phyloP scores from a whole-genome alignment of 2,888 invertebrate species.

The Plagodis dolabraria region DNA sequence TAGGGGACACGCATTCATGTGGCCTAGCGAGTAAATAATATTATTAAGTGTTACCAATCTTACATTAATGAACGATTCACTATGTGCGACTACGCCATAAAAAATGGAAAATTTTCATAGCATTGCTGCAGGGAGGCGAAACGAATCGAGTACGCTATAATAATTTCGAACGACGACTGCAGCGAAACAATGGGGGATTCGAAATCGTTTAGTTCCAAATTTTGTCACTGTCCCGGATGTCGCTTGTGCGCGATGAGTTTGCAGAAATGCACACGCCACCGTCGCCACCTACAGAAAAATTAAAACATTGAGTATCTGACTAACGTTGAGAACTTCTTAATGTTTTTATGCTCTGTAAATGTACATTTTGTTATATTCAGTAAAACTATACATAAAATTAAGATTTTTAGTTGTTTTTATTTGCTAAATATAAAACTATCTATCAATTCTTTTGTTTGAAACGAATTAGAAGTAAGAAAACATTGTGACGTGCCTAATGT shows the following conservation, averaged over 20 bases:
- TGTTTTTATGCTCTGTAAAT: too few relatives aligned
- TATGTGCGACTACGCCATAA: constrained; percentile 85
- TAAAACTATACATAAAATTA: too few relatives aligned
- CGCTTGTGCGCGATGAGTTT: constrained; percentile 46
- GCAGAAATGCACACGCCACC: constrained; percentile 5
- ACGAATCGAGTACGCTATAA: constrained; percentile 79
- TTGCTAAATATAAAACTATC: too few relatives aligned
- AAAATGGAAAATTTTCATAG: constrained; percentile 82
- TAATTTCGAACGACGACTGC: constrained; percentile 81
- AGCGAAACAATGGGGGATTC: constrained; percentile 59
- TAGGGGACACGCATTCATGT: constrained; percentile 77
- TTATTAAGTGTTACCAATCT: constrained; percentile 84
- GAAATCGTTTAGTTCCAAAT: constrained; percentile 65
- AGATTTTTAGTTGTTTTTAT: too few relatives aligned
- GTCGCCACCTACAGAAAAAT: constrained; percentile 28
- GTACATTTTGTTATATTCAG: too few relatives aligned
- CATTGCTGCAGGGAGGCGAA: constrained; percentile 81
- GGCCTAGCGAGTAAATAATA: constrained; percentile 80
- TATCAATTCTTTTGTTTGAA: too few relatives aligned
- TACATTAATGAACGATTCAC: constrained; percentile 85
- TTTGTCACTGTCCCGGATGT: constrained; percentile 53
- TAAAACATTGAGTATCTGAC: constrained; percentile 13
- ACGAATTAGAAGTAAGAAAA: too few relatives aligned
- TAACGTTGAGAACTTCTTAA: constrained; percentile 7
- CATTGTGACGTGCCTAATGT: too few relatives aligned